Base-by-base conservation (phyloP, 2,113 vertebrate species). In the Hydrolagus affinis region DNA sequence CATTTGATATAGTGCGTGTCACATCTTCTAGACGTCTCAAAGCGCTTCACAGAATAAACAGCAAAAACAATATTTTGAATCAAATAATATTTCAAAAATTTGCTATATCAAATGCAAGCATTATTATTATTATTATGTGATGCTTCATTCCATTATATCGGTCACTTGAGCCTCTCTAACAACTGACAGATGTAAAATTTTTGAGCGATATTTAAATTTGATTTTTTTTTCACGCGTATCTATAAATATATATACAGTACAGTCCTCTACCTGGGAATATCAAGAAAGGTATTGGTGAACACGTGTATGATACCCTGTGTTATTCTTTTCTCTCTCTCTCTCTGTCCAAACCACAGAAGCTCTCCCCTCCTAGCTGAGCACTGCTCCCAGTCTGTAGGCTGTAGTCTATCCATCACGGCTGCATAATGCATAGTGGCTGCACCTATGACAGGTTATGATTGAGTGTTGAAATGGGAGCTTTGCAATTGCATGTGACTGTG, bases 331-430 rank as follows among this genome's bases (percentile, higher is more conserved):
- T 78, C 21, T 66, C 15, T 83, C 7, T 15, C 8, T 30, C 10
- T 57, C 76, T 17, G 76, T 8, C 57, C 62, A n/a, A 6, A 62
- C 23, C 76, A 59, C 15, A 89, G 88, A 89, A 91, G 89, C 91
- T 92, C 92, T n/a, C n/a, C n/a, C 93, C 91, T 91, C 90, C 91
- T 92, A 94, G 92, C 89, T 32, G 0, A 89, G 89, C 88, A 88
- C 88, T 71, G 91, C 90, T 92, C 90, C 90, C 85, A 86, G 91
- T 88, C 93, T 88, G 89, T 90, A 91, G 90, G 90, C 90, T 89
- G 91, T 88, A 93, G 92, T 92, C 95, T 93, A 95, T 96, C 95
- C 94, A 94, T 96, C 94, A 95, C 87, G 62, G 88, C 90, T 85
- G 94, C 92, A 91, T 94, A 94, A 94, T 90, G 91, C 91, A 92